Base-by-base conservation (phyloP, 37 sponge, comb jelly and placozoan species). In the Diacarnus erythraeanus region DNA sequence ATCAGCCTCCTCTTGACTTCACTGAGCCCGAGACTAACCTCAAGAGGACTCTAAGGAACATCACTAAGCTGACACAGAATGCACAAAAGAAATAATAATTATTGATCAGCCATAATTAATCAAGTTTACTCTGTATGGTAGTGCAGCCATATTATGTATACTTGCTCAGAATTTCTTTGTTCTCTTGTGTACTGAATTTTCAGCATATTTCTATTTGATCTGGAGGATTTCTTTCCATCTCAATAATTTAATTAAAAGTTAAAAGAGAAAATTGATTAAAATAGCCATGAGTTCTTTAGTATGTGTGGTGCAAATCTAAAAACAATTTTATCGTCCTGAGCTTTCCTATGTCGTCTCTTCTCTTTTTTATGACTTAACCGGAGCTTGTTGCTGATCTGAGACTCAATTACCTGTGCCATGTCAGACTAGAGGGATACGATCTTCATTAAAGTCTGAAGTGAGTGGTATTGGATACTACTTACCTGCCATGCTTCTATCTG, bases 401-500 rank as follows among this genome's bases (percentile, higher is more conserved):
- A 47, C 10, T 47, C 6, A 15, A 47, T 12, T 12, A 47, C 51
- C 12, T 47, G 10, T 15, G 51, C 51, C 51, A 47, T 47, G 12
- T 47, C 51, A 47, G 51, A 47, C 51, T 47, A 47, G 10, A 47
- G 12, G 51, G 51, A 12, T 6, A 47, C 6, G 12, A 47, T n/a
- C n/a, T n/a, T n/a, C n/a, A n/a, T n/a, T n/a, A n/a, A n/a, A n/a
- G n/a, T n/a, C n/a, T n/a, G 51, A 47, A 47, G 51, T 47, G 12
- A 47, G 51, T 47, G 12, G 12, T 47, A 12, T 47, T 47, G 9
- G 23, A 20, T 4, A 21, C 22, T 17, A 20, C 23, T 26, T 72
- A 90, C 91, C 87, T 90, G 74, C 87, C 87, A 90, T 10, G 38
- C 65, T 15, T 82, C 82, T 29, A 90, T 17, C 34, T 86, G 74